Percentiles rank a stretch among this genome's conserved stretches.
Evolutionary conservation across 2,113 vertebrate genomes (phyloP).

Genomic region (Nothobranchius furzeri): DNA sequence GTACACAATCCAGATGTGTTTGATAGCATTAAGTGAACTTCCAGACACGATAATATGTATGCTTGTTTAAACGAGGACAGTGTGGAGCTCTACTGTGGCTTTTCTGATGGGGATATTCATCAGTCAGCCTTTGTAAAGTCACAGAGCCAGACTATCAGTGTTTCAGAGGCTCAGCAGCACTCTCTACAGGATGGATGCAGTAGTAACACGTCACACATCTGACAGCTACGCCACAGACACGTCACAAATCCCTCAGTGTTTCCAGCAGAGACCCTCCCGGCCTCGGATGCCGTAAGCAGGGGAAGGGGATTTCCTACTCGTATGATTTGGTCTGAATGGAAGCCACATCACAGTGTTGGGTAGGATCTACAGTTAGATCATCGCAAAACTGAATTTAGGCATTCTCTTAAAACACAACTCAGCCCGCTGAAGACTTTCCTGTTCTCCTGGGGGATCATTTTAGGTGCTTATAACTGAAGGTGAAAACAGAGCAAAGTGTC

Average conservation of each 20-base stretch:
- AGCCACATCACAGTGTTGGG: conserved; percentile 61
- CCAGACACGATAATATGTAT: conserved; percentile 42
- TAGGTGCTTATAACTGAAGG: conserved; percentile 5
- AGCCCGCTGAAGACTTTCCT: neutral
- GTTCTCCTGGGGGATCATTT: neutral
- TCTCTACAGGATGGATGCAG: conserved; percentile 69
- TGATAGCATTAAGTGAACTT: conserved; percentile 32
- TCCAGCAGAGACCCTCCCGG: conserved; percentile 41
- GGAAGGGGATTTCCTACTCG: neutral
- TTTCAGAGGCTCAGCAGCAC: conserved; percentile 66
- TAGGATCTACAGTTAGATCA: conserved; percentile 7
- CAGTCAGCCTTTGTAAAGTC: conserved; percentile 33
- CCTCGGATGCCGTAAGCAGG: conserved; percentile 29
- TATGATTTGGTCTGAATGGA: conserved; percentile 31
- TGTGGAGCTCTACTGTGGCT: conserved; percentile 27
- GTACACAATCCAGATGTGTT: conserved; percentile 40
- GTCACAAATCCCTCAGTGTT: conserved; percentile 37
- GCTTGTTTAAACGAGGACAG: conserved; percentile 43
- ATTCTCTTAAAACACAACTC: neutral
- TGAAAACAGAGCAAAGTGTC: neutral
- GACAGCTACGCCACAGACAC: conserved; percentile 58
- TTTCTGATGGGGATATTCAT: conserved; percentile 39
- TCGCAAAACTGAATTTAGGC: conserved; percentile 10
- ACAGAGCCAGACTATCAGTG: conserved; percentile 74
- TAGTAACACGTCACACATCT: conserved; percentile 77